Evolutionary conservation across 2,888 invertebrate species (phyloP), one percentile per base, ranked within the genome.

Genomic region (Drosophila tripunctata): DNA sequence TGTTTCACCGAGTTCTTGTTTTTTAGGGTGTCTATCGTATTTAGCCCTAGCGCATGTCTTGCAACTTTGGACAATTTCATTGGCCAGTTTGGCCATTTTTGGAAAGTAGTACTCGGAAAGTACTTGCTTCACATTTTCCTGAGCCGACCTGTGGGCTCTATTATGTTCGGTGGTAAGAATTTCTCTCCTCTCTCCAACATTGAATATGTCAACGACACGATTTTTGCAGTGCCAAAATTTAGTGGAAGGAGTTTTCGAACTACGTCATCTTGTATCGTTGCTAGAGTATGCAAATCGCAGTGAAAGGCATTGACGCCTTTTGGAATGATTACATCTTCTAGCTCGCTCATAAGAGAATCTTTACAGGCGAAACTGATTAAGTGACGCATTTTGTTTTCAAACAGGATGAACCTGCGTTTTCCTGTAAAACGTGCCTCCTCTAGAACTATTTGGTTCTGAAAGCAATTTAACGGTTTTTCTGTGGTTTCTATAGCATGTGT

Each of bases 91-190:
- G 4, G 30, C 27, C 55, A 55, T 55, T n/a, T 38, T 55, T 19
- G 55, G 45, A 21, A 45, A 55, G 35, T 38, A 45, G 36, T 55
- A 55, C 27, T 55, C 45, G 10, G 45, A 45, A 27, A 55, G 44
- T 21, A 45, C 45, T 30, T 54, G 43, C 33, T 54, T 54, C 10
- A 55, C 6, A 38, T 43, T 54, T 33, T 54, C 52, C 17, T 43
- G 52, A 10, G 56, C 45, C 6, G 45, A 30, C 21, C 38, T 56
- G 15, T 38, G 36, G 15, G 45, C 55, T 7, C 44, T 55, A 30
- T 45, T 45, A n/a, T 40, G 55, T 15, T 47, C 15, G 14, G 30
- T 21, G 15, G 36, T 45, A 27, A 45, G 27, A 22, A 40, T 47
- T 22, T 47, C 22, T 10, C 31, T 30, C 17, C 47, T 55, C 7